Conservation (phyloP, 1,140 invertebrate genomes). For the Anastrepha ludens region DNA sequence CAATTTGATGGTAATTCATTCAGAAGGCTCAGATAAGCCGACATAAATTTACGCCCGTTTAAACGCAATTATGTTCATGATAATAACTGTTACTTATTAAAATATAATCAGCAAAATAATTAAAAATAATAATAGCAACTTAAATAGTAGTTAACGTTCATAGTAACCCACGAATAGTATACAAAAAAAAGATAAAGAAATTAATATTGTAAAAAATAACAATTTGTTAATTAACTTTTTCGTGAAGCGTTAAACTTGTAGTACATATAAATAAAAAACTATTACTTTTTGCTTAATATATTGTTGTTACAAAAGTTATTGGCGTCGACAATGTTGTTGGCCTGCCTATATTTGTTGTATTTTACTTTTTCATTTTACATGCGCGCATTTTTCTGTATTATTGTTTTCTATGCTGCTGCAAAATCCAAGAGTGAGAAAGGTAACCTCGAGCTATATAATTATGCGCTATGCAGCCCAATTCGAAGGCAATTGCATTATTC, state of each 20-base stretch:
- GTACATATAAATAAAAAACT: background rate
- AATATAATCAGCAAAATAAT: background rate
- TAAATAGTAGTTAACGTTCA: background rate
- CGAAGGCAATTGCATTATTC: background rate
- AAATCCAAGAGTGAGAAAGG: background rate
- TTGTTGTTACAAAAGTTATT: too few species aligned
- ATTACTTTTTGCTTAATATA: background rate
- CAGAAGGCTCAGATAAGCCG: background rate
- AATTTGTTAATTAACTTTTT: slow-evolving; percentile 20
- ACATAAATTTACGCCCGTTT: background rate
- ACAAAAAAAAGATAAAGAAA: background rate
- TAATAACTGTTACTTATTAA: slow-evolving; percentile 25
- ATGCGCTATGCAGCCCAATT: background rate
- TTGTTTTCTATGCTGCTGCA: background rate
- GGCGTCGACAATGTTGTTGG: background rate
- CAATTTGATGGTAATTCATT: background rate
- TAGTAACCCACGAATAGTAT: background rate
- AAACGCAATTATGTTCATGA: background rate
- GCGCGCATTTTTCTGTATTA: background rate
- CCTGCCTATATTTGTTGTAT: background rate
- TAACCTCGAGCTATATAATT: slow-evolving; percentile 20
- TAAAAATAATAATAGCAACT: background rate
- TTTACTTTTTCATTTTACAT: background rate
- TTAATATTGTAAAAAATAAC: background rate
- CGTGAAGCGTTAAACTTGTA: background rate